phyloP scores from a whole-genome alignment of 1,140 invertebrate species.

The Sipha flava region DNA sequence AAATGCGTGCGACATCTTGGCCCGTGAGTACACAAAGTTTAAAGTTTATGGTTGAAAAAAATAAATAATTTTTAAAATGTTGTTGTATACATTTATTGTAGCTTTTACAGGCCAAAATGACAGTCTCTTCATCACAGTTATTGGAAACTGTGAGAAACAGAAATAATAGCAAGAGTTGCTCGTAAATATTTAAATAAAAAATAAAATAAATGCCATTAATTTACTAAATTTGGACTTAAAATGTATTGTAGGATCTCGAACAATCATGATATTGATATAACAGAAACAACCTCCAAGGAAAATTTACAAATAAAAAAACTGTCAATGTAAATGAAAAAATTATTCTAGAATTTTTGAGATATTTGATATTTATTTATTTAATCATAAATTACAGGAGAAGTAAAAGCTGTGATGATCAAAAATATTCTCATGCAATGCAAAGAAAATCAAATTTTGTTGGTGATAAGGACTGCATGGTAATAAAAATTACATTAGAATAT shows the following conservation, averaged over 20 bases:
- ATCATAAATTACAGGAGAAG: conserved; percentile 17
- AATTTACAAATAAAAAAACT: conserved; percentile 24
- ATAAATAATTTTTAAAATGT: not conserved
- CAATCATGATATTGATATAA: not conserved
- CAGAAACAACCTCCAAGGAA: not conserved
- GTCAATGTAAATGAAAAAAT: not conserved
- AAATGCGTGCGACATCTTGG: conserved; percentile 59
- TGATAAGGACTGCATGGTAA: not conserved
- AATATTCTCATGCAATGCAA: conserved; percentile 14
- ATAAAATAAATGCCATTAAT: not conserved
- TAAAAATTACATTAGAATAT: too few relatives aligned
- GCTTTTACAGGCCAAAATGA: conserved; percentile 24
- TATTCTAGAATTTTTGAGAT: not conserved
- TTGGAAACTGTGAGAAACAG: conserved; percentile 25
- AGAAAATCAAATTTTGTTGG: conserved; percentile 26
- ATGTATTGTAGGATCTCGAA: not conserved
- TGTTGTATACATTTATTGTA: not conserved
- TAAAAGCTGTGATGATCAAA: conserved; percentile 22
- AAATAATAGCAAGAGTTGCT: not conserved
- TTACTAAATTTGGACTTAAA: not conserved
- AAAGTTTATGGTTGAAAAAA: not conserved
- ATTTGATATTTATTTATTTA: too few relatives aligned
- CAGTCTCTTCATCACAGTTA: conserved; percentile 8
- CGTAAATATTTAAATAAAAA: not conserved
- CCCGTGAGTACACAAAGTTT: conserved; percentile 43